Conservation (phyloP, 2,888 invertebrate species). For the Parnassius glacialis region DNA sequence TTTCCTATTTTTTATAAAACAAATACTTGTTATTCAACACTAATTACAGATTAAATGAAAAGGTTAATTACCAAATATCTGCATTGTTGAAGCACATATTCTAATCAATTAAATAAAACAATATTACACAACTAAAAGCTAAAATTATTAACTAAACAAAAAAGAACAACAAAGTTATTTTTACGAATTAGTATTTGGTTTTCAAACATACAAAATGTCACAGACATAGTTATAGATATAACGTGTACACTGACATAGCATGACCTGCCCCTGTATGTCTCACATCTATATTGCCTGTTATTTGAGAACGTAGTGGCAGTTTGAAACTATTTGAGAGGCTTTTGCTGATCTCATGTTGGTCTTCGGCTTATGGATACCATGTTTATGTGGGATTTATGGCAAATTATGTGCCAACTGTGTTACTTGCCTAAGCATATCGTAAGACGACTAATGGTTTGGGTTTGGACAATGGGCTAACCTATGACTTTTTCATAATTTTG, state of each 20-base stretch:
- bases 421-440: too few relatives aligned
- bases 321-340: too few relatives aligned
- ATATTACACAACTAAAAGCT: constrained; percentile 35
- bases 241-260: too few relatives aligned
- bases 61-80: background rate
- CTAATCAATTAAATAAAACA: constrained; percentile 35
- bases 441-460: too few relatives aligned
- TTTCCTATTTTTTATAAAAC: background rate
- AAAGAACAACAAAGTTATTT: constrained; percentile 46
- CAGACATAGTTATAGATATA: background rate
- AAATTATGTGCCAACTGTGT: too few relatives aligned
- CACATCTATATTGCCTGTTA: constrained; percentile 4
- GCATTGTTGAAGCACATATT: constrained; percentile 6
- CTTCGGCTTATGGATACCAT: too few relatives aligned
- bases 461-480: too few relatives aligned
- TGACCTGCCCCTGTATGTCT: constrained; percentile 5
- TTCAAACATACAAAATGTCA: constrained; percentile 31
- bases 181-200: constrained; percentile 73
- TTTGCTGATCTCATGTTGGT: too few relatives aligned
- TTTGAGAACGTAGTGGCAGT: background rate
- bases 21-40: background rate
- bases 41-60: background rate
- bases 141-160: constrained; percentile 42
- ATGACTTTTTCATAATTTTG: too few relatives aligned
- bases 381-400: too few relatives aligned